These are phyloP conservation scores for Nyleta sp. DNA, from an alignment of 2,888 invertebrate genomes.

Conservation along the genomic window DNA sequence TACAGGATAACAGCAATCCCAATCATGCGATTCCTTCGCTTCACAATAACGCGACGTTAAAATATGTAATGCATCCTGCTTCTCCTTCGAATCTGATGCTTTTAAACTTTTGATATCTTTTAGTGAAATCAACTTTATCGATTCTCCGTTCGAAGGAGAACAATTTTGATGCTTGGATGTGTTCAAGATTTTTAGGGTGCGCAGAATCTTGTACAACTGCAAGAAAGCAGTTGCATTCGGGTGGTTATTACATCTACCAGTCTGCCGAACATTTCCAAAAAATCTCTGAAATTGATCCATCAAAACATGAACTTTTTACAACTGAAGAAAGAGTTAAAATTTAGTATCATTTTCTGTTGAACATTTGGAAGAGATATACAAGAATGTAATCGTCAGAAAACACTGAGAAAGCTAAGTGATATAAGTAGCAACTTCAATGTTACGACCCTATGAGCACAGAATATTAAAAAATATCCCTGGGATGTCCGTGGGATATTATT, in stretches of 20 bases:
- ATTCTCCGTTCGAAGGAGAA: not conserved
- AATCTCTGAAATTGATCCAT: constrained; percentile 29
- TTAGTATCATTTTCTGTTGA: constrained; percentile 4
- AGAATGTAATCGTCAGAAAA: not conserved
- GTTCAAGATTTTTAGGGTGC: constrained; percentile 14
- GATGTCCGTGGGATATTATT: no score
- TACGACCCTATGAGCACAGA: no score
- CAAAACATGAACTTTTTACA: not conserved
- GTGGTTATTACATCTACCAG: constrained; percentile 34
- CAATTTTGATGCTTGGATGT: constrained; percentile 27
- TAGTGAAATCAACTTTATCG: constrained; percentile 6
- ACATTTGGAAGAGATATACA: not conserved
- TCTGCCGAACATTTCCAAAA: constrained; percentile 27
- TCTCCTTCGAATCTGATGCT: not conserved
- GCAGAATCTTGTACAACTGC: constrained; percentile 25
- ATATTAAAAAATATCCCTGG: no score
- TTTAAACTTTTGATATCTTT: constrained; percentile 16
- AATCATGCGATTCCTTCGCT: constrained; percentile 10
- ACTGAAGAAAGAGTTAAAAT: constrained; percentile 3
- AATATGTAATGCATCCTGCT: constrained; percentile 8
- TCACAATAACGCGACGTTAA: constrained; percentile 13
- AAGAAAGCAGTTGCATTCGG: constrained; percentile 24
- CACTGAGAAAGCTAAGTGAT: not conserved
- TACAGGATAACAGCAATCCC: constrained; percentile 14
- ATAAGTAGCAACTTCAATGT: not conserved